Evolutionary conservation across 2,797 vertebrate genomes (phyloP).

Genomic region (Balearica regulorum): DNA sequence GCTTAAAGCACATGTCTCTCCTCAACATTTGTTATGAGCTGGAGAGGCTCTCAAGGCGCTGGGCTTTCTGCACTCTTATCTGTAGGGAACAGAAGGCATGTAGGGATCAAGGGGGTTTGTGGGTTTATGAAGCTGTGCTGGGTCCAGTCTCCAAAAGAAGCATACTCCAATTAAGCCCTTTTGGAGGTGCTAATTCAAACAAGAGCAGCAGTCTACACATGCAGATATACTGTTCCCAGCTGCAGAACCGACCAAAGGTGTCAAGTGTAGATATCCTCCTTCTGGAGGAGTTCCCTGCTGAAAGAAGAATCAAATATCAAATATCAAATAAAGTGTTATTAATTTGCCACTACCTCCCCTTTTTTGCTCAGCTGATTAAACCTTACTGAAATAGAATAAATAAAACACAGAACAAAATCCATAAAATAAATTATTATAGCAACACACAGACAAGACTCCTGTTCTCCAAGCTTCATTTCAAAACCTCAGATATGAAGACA

Average conservation of each 20-base stretch:
- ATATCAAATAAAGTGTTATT: neutral
- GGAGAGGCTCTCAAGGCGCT: neutral
- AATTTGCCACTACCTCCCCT: neutral
- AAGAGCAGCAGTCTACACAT: neutral
- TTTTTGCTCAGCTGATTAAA: neutral
- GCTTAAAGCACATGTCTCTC: neutral
- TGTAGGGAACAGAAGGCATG: neutral
- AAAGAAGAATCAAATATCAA: neutral
- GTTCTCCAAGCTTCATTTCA: neutral
- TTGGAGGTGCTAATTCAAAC: neutral
- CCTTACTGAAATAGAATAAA: neutral
- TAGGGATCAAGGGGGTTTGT: neutral
- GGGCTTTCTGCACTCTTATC: neutral
- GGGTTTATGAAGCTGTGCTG: neutral
- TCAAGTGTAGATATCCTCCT: neutral
- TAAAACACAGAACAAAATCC: neutral
- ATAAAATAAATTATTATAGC: neutral
- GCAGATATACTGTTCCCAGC: neutral
- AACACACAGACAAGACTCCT: neutral
- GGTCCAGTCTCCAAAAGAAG: neutral
- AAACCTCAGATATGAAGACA: neutral
- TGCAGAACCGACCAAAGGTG: neutral
- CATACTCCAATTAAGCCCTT: neutral
- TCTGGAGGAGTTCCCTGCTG: neutral
- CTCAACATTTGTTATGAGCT: neutral